Base-by-base conservation (phyloP, 2,888 invertebrate genomes). In the Phlogophora meticulosa region DNA sequence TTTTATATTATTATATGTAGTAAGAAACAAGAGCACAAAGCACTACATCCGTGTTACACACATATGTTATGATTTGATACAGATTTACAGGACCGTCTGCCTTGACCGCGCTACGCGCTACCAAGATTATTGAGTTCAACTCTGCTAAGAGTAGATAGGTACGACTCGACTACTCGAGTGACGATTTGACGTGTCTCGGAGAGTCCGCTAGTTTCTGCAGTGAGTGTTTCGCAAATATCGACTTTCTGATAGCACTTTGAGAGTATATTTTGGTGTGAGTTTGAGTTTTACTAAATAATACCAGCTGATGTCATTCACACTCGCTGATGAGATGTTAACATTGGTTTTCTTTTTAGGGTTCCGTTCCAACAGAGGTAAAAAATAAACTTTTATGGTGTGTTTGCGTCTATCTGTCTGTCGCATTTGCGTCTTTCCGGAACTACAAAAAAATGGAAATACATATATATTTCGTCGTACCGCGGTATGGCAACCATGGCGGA, bases 101-200 rank as follows among this genome's bases (percentile, higher is more conserved):
- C 61, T 69, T 72, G 64, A 84, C 69, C 78, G 69, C 71, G 70
- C 72, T 62, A 56, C 60, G 69, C 71, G 70, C 70, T 62, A 56
- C 60, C 34, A 65, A 65, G 79, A 83, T 79, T 66, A 78, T 64
- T 57, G 32, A 73, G 58, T 55, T 73, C 67, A 73, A 48, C 46
- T 70, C 24, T 64, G 62, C 53, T 56, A 52, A 52, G 59, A 65
- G 24, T 45, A 36, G 46, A 5, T 13, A 7, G 15, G 46, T 24
- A 59, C 15, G 40, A 49, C 34, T 43, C 55, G 40, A 59, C n/a
- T 28, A 49, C 34, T 43, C 55, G 40, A 56, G 36, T 38, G 42
- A 42, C 43, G 72, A 42, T 15, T 40, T n/a, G 20, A 42, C 20
- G 20, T 38, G 11, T 24, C 43, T 45, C 17, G 9, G 45, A 17